Percentiles rank a stretch among this genome's conserved stretches.
phyloP scores from a whole-genome alignment of 1,140 invertebrate species.

The Branchinecta lindahli region DNA sequence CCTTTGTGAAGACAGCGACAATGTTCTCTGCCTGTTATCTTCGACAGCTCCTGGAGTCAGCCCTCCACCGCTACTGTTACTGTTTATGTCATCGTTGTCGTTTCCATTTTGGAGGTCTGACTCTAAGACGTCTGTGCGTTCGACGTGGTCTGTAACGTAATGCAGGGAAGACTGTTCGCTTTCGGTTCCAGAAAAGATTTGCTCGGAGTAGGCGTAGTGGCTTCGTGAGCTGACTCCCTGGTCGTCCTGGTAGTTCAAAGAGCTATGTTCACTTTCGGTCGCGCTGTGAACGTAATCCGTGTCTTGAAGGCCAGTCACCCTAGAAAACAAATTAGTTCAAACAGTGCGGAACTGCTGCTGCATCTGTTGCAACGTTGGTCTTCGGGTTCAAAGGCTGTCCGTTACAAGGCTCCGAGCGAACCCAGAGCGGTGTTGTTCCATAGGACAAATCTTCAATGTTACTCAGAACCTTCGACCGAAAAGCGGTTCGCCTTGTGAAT shows the following conservation, averaged over 20 bases:
- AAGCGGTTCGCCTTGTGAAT: too few species aligned
- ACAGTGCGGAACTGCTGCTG: too few species aligned
- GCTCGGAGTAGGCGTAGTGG: background rate
- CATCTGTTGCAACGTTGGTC: too few species aligned
- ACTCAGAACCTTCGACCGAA: too few species aligned
- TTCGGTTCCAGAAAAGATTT: background rate
- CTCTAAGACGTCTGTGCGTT: background rate
- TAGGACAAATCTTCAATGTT: too few species aligned
- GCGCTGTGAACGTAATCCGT: background rate
- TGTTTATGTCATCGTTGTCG: background rate
- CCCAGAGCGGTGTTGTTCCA: too few species aligned
- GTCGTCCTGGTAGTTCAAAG: background rate
- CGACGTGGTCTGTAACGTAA: background rate
- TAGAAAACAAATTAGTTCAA: too few species aligned
- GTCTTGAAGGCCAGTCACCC: too few species aligned
- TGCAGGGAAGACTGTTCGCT: background rate
- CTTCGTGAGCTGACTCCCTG: background rate
- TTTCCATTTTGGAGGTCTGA: background rate
- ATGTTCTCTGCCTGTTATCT: conserved; percentile 6
- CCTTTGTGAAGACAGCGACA: background rate
- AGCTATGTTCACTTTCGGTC: conserved; percentile 3
- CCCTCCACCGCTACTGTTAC: conserved; percentile 1
- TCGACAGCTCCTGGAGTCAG: conserved; percentile 10
- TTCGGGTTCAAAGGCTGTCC: too few species aligned
- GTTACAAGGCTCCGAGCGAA: too few species aligned